phyloP scores from a whole-genome alignment of 2,888 invertebrate species.

The Drosophila mercatorum region DNA sequence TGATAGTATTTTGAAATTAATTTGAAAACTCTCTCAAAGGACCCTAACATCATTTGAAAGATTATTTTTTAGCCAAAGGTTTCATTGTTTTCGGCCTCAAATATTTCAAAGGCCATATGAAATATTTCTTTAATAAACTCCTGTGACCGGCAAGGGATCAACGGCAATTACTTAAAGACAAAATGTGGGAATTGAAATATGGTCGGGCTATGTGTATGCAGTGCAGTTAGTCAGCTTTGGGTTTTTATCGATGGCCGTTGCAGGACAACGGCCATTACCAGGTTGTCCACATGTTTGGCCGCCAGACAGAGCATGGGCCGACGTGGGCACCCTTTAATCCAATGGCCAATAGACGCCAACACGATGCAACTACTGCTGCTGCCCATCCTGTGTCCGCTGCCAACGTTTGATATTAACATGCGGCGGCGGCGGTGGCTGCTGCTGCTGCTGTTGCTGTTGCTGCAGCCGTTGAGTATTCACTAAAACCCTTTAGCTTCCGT shows the following conservation, averaged over 20 bases:
- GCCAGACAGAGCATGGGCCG: conserved; percentile 32
- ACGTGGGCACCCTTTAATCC: conserved; percentile 70
- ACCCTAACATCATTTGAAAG: no score
- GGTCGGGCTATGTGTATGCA: conserved; percentile 5
- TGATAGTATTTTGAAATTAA: no score
- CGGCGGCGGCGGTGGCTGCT: conserved; percentile 28
- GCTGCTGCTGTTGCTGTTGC: conserved; percentile 25
- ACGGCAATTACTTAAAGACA: conserved; percentile 1
- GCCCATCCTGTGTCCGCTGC: neutral
- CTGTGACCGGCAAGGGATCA: neutral
- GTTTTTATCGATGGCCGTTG: conserved; percentile 60
- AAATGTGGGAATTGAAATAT: conserved; percentile 11
- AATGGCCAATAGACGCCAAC: conserved; percentile 69
- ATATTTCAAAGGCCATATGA: neutral
- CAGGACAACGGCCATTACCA: conserved; percentile 56
- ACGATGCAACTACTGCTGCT: conserved; percentile 15
- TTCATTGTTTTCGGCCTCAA: neutral
- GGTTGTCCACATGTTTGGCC: conserved; percentile 51
- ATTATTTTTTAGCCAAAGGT: no score
- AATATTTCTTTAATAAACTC: neutral
- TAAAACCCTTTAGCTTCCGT: neutral
- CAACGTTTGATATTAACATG: conserved; percentile 67
- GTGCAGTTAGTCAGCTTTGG: conserved; percentile 37
- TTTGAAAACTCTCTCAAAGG: no score
- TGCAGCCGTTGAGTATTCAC: conserved; percentile 39